Conservation (phyloP, 2,888 invertebrate genomes). For the Trachelus stipa region DNA sequence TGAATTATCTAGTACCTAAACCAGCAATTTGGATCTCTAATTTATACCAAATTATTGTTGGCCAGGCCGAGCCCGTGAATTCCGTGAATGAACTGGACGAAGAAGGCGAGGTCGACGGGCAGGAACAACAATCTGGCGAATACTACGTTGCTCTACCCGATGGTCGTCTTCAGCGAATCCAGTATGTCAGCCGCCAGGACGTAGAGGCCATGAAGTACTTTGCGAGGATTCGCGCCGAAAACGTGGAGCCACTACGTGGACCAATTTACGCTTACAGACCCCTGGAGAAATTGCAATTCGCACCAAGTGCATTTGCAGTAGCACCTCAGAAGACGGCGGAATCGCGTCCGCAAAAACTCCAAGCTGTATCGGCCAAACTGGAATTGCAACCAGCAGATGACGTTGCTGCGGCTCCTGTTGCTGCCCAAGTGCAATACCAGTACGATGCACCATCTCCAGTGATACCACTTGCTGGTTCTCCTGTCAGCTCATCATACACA, state of each 20-base stretch:
- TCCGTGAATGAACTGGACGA: slow-evolving; percentile 59
- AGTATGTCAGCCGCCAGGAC: slow-evolving; percentile 71
- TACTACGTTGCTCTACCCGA: slow-evolving; percentile 76
- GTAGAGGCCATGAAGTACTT: slow-evolving; percentile 74
- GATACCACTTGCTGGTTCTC: slow-evolving; percentile 30
- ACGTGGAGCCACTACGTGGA: slow-evolving; percentile 74
- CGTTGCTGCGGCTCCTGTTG: slow-evolving; percentile 40
- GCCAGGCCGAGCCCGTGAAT: slow-evolving; percentile 52
- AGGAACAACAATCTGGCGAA: slow-evolving; percentile 66
- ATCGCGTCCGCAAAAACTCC: background rate
- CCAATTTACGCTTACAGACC: slow-evolving; percentile 71
- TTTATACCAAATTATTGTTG: background rate
- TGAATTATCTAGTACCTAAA: background rate
- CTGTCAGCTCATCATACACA: slow-evolving; percentile 45
- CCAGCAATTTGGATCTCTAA: background rate
- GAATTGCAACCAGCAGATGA: slow-evolving; percentile 16
- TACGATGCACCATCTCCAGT: slow-evolving; percentile 40
- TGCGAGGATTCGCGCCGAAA: slow-evolving; percentile 73
- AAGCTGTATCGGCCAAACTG: slow-evolving; percentile 14
- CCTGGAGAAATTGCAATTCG: slow-evolving; percentile 56
- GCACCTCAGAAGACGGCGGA: slow-evolving; percentile 3
- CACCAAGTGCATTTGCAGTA: slow-evolving; percentile 44
- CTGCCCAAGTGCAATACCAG: slow-evolving; percentile 53
- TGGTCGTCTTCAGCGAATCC: slow-evolving; percentile 74
- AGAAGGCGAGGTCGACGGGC: slow-evolving; percentile 54